phyloP scores from a whole-genome alignment of 2,888 invertebrate species.

The Tyria jacobaeae region DNA sequence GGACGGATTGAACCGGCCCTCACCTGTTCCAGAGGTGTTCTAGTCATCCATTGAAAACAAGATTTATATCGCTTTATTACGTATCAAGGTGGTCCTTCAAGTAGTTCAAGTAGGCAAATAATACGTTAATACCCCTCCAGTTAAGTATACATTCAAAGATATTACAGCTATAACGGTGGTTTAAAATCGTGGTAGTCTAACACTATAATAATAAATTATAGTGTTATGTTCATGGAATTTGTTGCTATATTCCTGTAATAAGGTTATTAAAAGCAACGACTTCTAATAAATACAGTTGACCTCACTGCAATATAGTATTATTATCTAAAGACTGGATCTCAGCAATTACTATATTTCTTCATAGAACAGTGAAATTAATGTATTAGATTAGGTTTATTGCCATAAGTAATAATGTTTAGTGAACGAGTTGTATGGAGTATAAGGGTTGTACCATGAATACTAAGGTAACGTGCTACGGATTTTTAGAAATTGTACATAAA shows the following conservation, averaged over 20 bases:
- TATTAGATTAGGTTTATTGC: background rate
- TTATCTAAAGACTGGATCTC: slow-evolving; percentile 4
- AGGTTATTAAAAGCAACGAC: slow-evolving; percentile 9
- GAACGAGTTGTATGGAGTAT: too few relatives aligned
- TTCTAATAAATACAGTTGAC: slow-evolving; percentile 14
- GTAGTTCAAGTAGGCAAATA: background rate
- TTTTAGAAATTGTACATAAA: too few relatives aligned
- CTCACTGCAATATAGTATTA: background rate
- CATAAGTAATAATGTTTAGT: background rate
- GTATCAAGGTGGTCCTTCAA: background rate
- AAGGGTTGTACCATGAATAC: background rate
- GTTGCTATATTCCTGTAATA: slow-evolving; percentile 12
- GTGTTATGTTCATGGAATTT: slow-evolving; percentile 8
- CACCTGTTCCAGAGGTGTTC: too few relatives aligned
- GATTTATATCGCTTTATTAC: background rate
- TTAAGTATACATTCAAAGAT: background rate
- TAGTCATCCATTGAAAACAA: background rate
- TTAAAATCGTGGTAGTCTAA: background rate
- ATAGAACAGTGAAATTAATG: background rate
- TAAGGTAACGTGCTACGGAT: too few relatives aligned
- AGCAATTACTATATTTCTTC: background rate
- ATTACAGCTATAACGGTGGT: background rate
- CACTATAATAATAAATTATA: too few relatives aligned
- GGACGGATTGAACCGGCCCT: too few relatives aligned
- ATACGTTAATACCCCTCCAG: background rate